These are phyloP conservation scores for Chauna torquata DNA, from an alignment of 2,113 vertebrate genomes.

Conservation along the genomic window DNA sequence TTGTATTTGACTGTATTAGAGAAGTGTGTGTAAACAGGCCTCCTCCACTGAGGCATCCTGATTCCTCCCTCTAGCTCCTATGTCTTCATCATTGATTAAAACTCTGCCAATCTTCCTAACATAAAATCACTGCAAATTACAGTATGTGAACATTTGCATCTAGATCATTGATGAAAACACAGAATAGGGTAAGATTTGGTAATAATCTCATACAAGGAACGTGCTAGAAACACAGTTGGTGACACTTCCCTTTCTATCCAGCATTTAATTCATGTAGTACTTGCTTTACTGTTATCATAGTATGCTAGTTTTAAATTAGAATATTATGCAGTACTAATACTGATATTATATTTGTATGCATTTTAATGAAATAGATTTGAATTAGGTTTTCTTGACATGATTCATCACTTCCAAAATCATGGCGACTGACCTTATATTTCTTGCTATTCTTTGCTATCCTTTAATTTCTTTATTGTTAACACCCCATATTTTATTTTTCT, in stretches of 20 bases:
- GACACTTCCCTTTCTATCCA: not conserved
- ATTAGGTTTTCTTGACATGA: not conserved
- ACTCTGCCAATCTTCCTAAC: not conserved
- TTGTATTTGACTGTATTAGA: not conserved
- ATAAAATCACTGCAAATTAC: not conserved
- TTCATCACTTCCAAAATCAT: not conserved
- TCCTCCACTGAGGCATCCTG: not conserved
- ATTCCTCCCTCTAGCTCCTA: not conserved
- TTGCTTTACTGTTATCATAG: not conserved
- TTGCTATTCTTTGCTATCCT: not conserved
- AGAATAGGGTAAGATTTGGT: not conserved
- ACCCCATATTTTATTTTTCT: not conserved
- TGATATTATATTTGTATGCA: not conserved
- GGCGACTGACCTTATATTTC: too few relatives aligned
- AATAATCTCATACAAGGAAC: not conserved
- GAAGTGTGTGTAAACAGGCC: not conserved
- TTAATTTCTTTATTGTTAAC: not conserved
- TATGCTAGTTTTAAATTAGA: not conserved
- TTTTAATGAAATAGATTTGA: not conserved
- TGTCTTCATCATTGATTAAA: not conserved
- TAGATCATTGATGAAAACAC: not conserved
- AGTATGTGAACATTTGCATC: not conserved
- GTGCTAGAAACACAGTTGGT: not conserved
- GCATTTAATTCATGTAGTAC: not conserved
- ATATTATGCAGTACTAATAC: not conserved